Conservation (phyloP, 92 coral and sea anemone genomes). For the Palythoa caribaeorum region DNA sequence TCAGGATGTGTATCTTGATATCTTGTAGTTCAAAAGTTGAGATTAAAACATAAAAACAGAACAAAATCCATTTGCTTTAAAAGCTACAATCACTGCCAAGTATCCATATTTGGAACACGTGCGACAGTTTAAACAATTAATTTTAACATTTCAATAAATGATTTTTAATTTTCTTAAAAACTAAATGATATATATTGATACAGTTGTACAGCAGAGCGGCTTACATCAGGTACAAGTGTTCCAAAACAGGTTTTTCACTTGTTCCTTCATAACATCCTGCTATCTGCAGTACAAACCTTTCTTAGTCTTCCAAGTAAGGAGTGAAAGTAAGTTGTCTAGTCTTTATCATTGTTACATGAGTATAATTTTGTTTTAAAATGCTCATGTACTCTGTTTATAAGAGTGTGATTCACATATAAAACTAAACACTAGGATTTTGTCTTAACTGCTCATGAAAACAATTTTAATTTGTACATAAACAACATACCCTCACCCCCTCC, state of each 20-base stretch:
- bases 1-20: no score
- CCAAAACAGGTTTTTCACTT: slow-evolving; percentile 29
- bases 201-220: background rate
- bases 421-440: background rate
- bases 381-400: background rate
- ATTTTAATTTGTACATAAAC: background rate
- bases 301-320: no score
- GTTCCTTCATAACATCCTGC: slow-evolving; percentile 42
- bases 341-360: background rate
- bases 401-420: background rate
- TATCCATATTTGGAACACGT: no score
- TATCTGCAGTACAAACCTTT: background rate
- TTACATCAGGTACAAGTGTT: slow-evolving; percentile 28
- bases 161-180: background rate
- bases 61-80: no score
- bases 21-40: no score
- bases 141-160: no score
- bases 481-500: background rate
- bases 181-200: background rate
- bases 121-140: no score
- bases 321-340: background rate
- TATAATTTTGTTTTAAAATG: background rate
- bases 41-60: no score
- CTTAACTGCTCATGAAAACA: background rate
- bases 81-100: no score